Percentiles rank a stretch among this genome's conserved stretches.
Conservation (phyloP, 2,888 invertebrate genomes). For the Eupithecia centaureata region DNA sequence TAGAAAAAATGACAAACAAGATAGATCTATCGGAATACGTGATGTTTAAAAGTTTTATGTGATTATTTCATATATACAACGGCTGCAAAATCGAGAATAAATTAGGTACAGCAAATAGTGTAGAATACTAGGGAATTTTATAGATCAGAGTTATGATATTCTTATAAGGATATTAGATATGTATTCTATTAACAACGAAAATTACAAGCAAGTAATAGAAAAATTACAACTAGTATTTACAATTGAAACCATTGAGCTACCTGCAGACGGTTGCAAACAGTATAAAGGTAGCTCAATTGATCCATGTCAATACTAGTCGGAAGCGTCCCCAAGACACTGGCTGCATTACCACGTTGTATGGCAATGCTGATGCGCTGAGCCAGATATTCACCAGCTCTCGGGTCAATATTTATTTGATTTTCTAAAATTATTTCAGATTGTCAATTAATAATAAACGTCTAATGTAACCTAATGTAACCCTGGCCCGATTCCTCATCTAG, state of each 20-base stretch:
- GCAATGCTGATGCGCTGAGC: too few relatives aligned
- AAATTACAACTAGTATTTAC: too few relatives aligned
- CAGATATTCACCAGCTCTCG: too few relatives aligned
- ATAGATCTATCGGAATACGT: conserved; percentile 45
- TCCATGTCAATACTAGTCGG: too few relatives aligned
- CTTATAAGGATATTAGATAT: neutral
- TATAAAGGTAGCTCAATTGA: too few relatives aligned
- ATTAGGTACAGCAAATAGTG: conserved; percentile 3
- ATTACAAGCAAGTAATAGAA: too few relatives aligned
- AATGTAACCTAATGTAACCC: neutral
- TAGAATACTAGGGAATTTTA: neutral
- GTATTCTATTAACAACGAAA: too few relatives aligned
- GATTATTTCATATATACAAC: conserved; percentile 25
- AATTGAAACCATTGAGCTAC: too few relatives aligned
- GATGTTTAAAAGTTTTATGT: conserved; percentile 30
- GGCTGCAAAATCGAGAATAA: conserved; percentile 11
- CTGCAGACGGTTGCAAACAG: too few relatives aligned
- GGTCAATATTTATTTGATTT: neutral
- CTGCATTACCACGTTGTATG: too few relatives aligned
- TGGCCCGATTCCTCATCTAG: too few relatives aligned
- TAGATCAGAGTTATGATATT: neutral
- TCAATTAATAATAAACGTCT: neutral
- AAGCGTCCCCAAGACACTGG: too few relatives aligned
- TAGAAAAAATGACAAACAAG: conserved; percentile 44
- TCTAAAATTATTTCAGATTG: neutral